Conservation (phyloP, 2,888 invertebrate genomes). For the Acrobasis suavella region DNA sequence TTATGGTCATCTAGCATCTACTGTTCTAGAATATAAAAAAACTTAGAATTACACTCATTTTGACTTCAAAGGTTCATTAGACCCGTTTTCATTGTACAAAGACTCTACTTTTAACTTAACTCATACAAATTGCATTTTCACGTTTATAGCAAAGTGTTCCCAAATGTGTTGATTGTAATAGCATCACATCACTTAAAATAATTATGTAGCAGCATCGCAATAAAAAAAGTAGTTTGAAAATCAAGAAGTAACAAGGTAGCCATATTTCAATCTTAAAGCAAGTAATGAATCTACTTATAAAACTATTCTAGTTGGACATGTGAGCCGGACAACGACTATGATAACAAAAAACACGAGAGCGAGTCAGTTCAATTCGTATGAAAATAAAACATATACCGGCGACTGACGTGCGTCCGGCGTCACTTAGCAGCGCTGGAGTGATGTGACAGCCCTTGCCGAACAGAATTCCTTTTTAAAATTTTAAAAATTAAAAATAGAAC, state of each 20-base stretch:
- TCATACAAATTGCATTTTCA: no score
- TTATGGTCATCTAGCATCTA: constrained; percentile 37
- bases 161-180: no score
- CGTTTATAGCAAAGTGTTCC: no score
- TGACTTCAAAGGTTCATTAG: no score
- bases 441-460: constrained; percentile 81
- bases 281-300: constrained; percentile 35
- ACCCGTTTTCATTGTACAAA: no score
- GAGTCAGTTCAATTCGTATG: constrained; percentile 73
- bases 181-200: no score
- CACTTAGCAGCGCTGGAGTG: constrained; percentile 82
- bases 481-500: constrained; percentile 72
- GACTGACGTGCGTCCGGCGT: constrained; percentile 82
- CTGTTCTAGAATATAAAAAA: constrained; percentile 29
- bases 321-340: constrained; percentile 69
- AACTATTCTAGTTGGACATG: constrained; percentile 63
- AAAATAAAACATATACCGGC: constrained; percentile 77
- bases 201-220: no score
- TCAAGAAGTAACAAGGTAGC: no score
- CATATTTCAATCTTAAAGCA: not conserved
- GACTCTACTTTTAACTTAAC: no score
- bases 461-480: constrained; percentile 76
- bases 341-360: constrained; percentile 72
- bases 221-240: no score
- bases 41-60: constrained; percentile 26